phyloP scores from a whole-genome alignment of 2,888 invertebrate genomes.

The Disparrhopalites patrizii region DNA sequence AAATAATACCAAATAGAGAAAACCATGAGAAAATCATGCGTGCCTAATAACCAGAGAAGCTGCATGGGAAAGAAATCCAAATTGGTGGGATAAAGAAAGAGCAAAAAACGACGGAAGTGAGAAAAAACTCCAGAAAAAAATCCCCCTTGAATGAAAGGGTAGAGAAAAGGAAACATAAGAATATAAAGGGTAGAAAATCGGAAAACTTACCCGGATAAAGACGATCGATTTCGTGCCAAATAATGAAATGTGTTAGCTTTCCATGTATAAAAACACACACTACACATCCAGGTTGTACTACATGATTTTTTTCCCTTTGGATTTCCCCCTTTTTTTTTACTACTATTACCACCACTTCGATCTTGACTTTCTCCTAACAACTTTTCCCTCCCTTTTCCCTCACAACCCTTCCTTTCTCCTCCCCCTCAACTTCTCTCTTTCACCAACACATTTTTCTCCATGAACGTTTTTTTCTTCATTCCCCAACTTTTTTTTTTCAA shows the following conservation, averaged over 20 bases:
- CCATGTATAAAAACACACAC: too few species aligned
- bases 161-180: conserved; percentile 21
- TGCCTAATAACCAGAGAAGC: too few species aligned
- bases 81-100: too few species aligned
- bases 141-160: conserved; percentile 20
- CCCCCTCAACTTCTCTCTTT: conserved; percentile 19
- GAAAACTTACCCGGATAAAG: too few species aligned
- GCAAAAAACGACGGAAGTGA: background rate
- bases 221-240: conserved; percentile 44
- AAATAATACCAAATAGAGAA: too few species aligned
- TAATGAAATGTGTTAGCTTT: conserved; percentile 33
- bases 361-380: background rate
- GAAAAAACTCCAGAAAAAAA: conserved; percentile 27
- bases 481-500: background rate
- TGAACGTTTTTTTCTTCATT: background rate
- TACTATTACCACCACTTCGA: conserved; percentile 2
- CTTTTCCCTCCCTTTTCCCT: background rate
- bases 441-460: background rate
- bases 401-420: conserved; percentile 2
- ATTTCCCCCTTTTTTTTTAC: too few species aligned
- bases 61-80: too few species aligned
- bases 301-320: too few species aligned
- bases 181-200: too few species aligned
- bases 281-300: background rate
- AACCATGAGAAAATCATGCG: too few species aligned